Evolutionary conservation across 2,797 vertebrate genomes (phyloP), one percentile per base, ranked within the genome.

Genomic region (Melanotaenia trifasciata): DNA sequence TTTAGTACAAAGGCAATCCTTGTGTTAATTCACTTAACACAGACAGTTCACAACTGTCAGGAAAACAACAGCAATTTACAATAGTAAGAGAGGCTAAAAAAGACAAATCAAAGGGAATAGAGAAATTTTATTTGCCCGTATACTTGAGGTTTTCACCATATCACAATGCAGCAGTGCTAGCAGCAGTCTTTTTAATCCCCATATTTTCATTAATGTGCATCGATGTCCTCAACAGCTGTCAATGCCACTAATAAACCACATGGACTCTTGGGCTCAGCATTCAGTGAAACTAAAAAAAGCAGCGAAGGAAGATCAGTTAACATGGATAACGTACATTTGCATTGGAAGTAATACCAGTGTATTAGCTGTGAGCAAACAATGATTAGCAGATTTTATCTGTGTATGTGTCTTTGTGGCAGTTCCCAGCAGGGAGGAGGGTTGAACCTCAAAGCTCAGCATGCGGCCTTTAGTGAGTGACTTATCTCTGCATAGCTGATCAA

Each of bases 401-500:
- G 24, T 72, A 61, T 64, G 60, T 60, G 76, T 7, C 45, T 70
- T 54, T 62, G 76, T 79, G 74, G 74, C 26, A 33, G 60, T 60
- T 70, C 76, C 76, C 88, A 83, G 83, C 80, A 65, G 83, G 85
- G 63, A 76, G 53, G 58, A 50, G 74, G 63, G 80, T 76, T 36
- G 66, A 81, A 79, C 59, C 68, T 77, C 79, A 71, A 66, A 74
- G 77, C 87, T 53, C 88, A 83, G 90, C 84, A 61, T 85, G 89
- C 75, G 70, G 84, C 76, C 79, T 83, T 68, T 67, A 64, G 59
- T 81, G 84, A 89, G 82, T 77, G 90, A 89, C 90, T 90, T 89
- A 87, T 91, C 88, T 81, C 86, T 84, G 89, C 82, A 85, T 88
- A 91, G 83, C 82, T 90, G 92, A 95, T 95, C 94, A 94, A 94